Base-by-base conservation (phyloP, 23 tunicate genomes). In the Ascidia mentula region DNA sequence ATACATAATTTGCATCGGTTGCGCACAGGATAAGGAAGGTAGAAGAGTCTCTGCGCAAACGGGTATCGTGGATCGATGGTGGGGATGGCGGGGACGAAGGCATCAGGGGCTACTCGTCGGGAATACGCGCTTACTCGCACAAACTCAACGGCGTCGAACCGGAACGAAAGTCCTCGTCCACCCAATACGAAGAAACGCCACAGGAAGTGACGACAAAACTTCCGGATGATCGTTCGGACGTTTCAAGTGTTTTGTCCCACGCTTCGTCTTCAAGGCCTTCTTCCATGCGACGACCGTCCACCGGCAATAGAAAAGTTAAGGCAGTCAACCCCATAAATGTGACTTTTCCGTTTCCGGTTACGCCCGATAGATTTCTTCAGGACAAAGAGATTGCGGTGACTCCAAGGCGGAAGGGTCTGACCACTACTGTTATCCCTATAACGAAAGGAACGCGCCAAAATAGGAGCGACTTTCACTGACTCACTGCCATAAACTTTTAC, bases 1-100 rank as follows among this genome's bases (percentile, higher is more conserved):
- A n/a, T n/a, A n/a, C n/a, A n/a, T n/a, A n/a, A n/a, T n/a, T n/a
- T n/a, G n/a, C n/a, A n/a, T 9, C 53, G 15, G 15, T 15, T 40
- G 31, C 17, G 36, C 40, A 30, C 28, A 82, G 86, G 36, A 46
- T 82, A 22, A 20, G 72, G 18, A 73, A 82, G 73, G 38, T 82
- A n/a, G 86, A 82, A 79, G 78, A 45, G 24, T 46, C 90, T 9
- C 80, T 79, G 72, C 38, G 72, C 18, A 86, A 86, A 34, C 82
- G 84, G 1, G 90, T 79, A 1, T 86, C 84, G 18, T 86, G 90
- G 90, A 72, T 86, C 5, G 90, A 86, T 60, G 84, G 84, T 18
- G 90, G 84, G 31, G 40, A 79, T 15, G 84, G 84, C 26, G 84
- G 84, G 22, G 90, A 86, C 39, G 75, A 79, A 31, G 89, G 89